Base-by-base conservation (phyloP, 2,113 vertebrate genomes). In the Python bivittatus region DNA sequence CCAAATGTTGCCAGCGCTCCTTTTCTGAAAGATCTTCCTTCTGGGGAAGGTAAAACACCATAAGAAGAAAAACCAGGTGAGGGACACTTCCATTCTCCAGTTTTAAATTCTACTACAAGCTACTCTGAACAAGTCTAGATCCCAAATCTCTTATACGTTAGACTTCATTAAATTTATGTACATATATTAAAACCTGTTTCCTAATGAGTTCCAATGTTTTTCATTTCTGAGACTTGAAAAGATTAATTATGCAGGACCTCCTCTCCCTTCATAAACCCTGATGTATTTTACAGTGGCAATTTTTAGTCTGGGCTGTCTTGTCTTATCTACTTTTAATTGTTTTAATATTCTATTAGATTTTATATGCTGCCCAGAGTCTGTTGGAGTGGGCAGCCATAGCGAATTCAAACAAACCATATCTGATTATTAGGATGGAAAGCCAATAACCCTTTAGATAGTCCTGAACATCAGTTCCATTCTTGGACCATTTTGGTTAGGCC, bases 1-100 rank as follows among this genome's bases (percentile, higher is more conserved):
- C 97, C 17, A 99, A 95, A 96, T 99, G 99, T 95, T 99, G 99
- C 99, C 99, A 99, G 44, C 98, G 98, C 88, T 99, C 98, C 91
- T 97, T 96, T 22, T 98, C 96, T 0, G 98, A 98, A 91, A 97
- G 98, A 2, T 98, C 98, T 86, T 98, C 98, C 95, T 98, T 96
- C 98, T 97, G 94, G 10, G 29, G n/a, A 57, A 1, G 2, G 58
- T 4, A 0, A 1, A 58, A 1, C 7, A n/a, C 2, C 44, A 1
- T 33, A 1, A 0, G 94, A 13, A 88, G 91, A 4, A 20, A 25
- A 60, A 4, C 1, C 86, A 3, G 5, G 33, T 20, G 15, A 53
- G 17, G 3, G 6, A 20, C n/a, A 88, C 22, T 38, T 58, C 86
- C 22, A 25, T 11, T 52, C 58, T 20, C 53, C 61, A 53, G 1